Base-by-base conservation (phyloP, 2,888 invertebrate genomes). In the Agonum fuliginosum region DNA sequence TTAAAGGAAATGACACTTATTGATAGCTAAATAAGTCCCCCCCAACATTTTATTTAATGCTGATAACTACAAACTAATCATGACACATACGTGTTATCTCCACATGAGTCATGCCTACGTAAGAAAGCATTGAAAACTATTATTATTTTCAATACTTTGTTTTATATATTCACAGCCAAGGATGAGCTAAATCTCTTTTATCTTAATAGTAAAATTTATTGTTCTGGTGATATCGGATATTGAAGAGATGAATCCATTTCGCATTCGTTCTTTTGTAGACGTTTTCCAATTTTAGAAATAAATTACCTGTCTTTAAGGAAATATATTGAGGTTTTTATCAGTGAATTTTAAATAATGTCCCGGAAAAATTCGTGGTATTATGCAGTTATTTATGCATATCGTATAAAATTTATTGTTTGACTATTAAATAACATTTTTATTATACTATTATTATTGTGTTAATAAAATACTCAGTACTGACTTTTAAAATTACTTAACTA, bases 21-120 rank as follows among this genome's bases (percentile, higher is more conserved):
- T 24, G 24, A 48, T 48, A 24, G 12, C 8, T 54, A 10, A 4
- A 6, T 22, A 3, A 20, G 22, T 12, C n/a, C n/a, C n/a, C n/a
- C n/a, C n/a, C 22, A 12, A 20, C 24, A 22, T 54, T 54, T 54
- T 54, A 24, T 22, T 10, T 24, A 54, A 54, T 22, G 54, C 22
- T 54, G 54, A 54, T 54, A 54, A 37, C n/a, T 24, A 4, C 12
- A 46, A 37, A 37, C 4, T 37, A 12, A 10, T 4, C 6, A 46
- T 46, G 54, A 54, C 54, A 54, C 54, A 54, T 22, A 14, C 43
- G 12, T 54, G 22, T 54, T 54, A 54, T 54, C 54, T 54, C n/a
- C 12, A 3, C 10, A 54, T 54, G 54, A 54, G 22, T 54, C 54
- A 54, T n/a, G n/a, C n/a, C n/a, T n/a, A n/a, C 22, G 24, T 5